These are phyloP conservation scores for Tragopan temminckii DNA, from an alignment of 2,797 vertebrate species.

Conservation along the genomic window DNA sequence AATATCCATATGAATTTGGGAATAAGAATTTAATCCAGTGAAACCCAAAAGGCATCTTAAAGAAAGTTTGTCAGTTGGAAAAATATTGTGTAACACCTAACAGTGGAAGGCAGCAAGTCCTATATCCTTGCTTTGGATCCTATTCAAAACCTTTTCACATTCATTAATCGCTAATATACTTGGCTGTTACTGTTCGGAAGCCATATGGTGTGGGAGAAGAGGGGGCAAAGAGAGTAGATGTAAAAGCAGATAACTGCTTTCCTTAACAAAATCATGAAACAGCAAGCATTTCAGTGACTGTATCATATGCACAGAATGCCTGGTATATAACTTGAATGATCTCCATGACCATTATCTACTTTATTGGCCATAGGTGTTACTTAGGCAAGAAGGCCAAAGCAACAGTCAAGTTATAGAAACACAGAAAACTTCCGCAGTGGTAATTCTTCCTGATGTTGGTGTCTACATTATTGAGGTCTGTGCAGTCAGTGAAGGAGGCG, in stretches of 20 bases:
- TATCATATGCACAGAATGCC: not conserved
- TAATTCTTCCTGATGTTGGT: slow-evolving; percentile 92
- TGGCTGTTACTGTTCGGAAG: not conserved
- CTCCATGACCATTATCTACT: not conserved
- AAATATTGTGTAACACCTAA: not conserved
- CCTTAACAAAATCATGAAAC: not conserved
- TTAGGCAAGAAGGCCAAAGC: slow-evolving; percentile 93
- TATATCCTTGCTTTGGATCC: not conserved
- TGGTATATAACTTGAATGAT: not conserved
- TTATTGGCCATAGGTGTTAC: slow-evolving; percentile 85
- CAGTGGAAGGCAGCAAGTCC: not conserved
- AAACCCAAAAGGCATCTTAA: not conserved
- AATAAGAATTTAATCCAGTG: not conserved
- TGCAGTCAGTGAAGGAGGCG: slow-evolving; percentile 93
- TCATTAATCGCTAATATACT: not conserved
- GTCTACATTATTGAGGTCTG: slow-evolving; percentile 95
- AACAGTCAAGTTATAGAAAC: slow-evolving; percentile 94
- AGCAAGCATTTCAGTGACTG: not conserved
- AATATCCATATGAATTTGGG: not conserved
- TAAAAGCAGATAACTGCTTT: not conserved
- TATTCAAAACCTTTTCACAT: not conserved
- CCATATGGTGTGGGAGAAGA: not conserved
- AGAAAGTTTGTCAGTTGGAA: not conserved
- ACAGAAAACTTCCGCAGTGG: slow-evolving; percentile 91
- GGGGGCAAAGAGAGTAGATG: not conserved